Conservation (phyloP, 2,797 vertebrate species). For the Takifugu rubripes region DNA sequence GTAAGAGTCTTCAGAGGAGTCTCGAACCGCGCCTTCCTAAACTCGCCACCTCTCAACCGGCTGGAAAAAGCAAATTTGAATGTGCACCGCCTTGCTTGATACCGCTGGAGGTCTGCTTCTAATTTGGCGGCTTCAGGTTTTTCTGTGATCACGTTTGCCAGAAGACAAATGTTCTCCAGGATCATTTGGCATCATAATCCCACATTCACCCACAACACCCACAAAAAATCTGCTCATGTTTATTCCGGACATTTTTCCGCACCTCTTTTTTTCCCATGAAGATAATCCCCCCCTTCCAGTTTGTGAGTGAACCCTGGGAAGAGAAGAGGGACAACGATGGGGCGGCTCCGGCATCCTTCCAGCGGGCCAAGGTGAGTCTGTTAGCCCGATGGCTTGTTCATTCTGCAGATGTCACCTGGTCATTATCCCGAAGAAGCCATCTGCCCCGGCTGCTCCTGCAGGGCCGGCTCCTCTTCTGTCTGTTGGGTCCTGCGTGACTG, state of each 20-base stretch:
- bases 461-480: conserved; percentile 59
- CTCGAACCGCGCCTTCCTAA: conserved; percentile 18
- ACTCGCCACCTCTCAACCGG: no score
- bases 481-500: conserved; percentile 56
- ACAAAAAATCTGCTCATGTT: conserved; percentile 61
- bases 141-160: no score
- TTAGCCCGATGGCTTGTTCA: conserved; percentile 66
- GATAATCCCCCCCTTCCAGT: conserved; percentile 49
- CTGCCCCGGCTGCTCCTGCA: conserved; percentile 65
- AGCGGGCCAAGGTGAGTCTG: conserved; percentile 64
- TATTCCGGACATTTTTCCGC: conserved; percentile 21
- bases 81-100: no score
- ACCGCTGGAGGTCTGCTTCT: no score
- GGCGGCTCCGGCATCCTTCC: conserved; percentile 46
- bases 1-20: conserved; percentile 43
- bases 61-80: no score
- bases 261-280: conserved; percentile 15
- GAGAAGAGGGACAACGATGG: conserved; percentile 21
- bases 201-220: conserved; percentile 56
- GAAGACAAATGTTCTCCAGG: conserved; percentile 36
- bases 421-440: conserved; percentile 66
- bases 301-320: conserved; percentile 47
- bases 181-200: conserved; percentile 49
- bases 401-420: conserved; percentile 73
- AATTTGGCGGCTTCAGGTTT: no score